Evolutionary conservation across 2,113 vertebrate species (phyloP), one percentile per base, ranked within the genome.

Genomic region (Nycticryphes semicollaris): DNA sequence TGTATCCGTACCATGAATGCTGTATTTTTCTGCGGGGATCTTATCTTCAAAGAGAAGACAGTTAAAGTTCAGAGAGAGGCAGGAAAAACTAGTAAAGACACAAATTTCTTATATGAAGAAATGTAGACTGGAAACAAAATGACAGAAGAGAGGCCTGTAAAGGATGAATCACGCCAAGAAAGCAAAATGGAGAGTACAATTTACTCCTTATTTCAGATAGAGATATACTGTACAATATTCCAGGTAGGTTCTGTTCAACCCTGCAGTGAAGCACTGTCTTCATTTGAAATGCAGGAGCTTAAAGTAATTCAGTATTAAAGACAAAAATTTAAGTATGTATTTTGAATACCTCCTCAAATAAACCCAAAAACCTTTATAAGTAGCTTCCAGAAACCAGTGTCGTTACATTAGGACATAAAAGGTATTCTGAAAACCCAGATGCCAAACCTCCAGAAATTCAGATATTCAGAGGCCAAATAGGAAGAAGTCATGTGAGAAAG

Each of bases 1-100:
- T 51, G 13, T 64, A 47, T 96, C 67, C 21, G 67, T 25, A 54
- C 18, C 0, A 2, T 88, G 89, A 95, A 75, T 81, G 80, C 23
- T 67, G 33, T 87, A 84, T 95, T 93, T 47, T 73, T 92, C 60
- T 84, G 56, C 47, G 70, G 51, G 92, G 82, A 84, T 93, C 77
- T 91, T 95, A 91, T 95, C 90, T 93, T 97, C 78, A 96, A 88
- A 95, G 89, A 76, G 37, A 77, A 91, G 18, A 18, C 75, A 83
- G 74, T 68, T 82, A 60, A 84, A 90, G 31, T 95, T 92, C 74
- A 93, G 70, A 87, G 77, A 41, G 47, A 88, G 45, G 37, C 78
- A 90, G 79, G 63, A 79, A 91, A 93, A 90, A 59, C 33, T 90
- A 87, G 54, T 87, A 76, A 85, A 96, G 81, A 25, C 45, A 85